Conservation (phyloP, 2,888 invertebrate genomes). For the Patella caerulea region DNA sequence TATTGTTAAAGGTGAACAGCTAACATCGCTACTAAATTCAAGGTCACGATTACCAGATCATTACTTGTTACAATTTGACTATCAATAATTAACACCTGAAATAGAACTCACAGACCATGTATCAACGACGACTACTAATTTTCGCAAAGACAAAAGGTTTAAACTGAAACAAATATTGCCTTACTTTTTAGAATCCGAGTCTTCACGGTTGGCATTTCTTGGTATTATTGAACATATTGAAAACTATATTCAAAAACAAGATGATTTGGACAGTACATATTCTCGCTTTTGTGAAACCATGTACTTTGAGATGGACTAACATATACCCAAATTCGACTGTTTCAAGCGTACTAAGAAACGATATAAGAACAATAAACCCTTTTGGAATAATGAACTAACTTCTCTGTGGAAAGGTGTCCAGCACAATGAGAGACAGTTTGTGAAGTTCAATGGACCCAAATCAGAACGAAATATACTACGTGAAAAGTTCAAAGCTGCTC, state of each 20-base stretch:
- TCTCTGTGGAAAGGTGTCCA: neutral
- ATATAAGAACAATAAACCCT: neutral
- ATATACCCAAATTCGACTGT: neutral
- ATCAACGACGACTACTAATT: neutral
- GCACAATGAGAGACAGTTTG: neutral
- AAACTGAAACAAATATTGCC: neutral
- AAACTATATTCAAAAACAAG: neutral
- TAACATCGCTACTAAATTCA: neutral
- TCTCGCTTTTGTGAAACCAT: neutral
- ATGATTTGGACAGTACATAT: neutral
- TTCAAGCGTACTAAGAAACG: neutral
- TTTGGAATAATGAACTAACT: neutral
- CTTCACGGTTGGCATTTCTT: neutral
- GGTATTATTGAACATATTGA: constrained; percentile 1
- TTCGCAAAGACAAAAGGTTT: neutral
- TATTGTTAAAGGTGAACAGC: neutral
- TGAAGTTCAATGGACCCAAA: neutral
- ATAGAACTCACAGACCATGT: neutral
- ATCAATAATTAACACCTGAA: neutral
- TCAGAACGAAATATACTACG: neutral
- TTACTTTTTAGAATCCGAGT: neutral
- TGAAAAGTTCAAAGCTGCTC: neutral
- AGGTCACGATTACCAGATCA: neutral
- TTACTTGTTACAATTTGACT: neutral
- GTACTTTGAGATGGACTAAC: neutral